A percentile compares a stretch with the other conserved stretches of the same genome.
These are phyloP conservation scores for Amiota communis DNA, from an alignment of 2,888 invertebrate genomes.

Conservation along the genomic window DNA sequence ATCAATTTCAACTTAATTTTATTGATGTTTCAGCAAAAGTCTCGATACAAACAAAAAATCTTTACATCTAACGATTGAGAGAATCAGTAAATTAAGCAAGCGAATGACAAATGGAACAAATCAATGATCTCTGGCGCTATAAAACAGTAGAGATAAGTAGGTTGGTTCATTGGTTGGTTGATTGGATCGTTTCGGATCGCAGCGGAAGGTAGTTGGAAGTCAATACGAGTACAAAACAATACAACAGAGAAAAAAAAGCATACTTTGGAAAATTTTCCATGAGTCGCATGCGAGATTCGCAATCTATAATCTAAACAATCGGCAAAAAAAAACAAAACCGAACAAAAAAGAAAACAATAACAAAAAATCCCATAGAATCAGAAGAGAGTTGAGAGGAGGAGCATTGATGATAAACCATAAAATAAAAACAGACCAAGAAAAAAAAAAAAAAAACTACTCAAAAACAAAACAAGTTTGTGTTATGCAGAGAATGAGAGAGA, in stretches of 20 bases:
- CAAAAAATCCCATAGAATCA: conserved; percentile 45
- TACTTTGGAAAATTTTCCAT: conserved; percentile 62
- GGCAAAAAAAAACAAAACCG: conserved; percentile 46
- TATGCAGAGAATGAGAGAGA: not conserved
- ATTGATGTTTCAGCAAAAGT: conserved; percentile 34
- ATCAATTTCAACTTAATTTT: conserved; percentile 60
- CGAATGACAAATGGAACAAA: no score
- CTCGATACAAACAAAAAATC: not conserved
- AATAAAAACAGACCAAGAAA: conserved; percentile 35
- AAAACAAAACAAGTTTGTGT: conserved; percentile 8
- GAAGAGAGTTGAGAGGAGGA: conserved; percentile 39
- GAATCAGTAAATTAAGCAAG: not conserved
- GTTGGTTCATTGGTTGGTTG: no score
- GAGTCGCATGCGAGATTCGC: conserved; percentile 52
- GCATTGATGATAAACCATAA: conserved; percentile 26
- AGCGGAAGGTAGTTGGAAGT: no score
- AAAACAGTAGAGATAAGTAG: no score
- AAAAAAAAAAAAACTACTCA: conserved; percentile 31
- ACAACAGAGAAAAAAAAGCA: not conserved
- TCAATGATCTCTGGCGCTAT: no score
- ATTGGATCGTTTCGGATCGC: no score
- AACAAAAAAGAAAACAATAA: conserved; percentile 25
- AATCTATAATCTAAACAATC: conserved; percentile 46
- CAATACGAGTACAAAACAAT: no score
- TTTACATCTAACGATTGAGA: not conserved